Evolutionary conservation across 2,888 invertebrate species (phyloP), one percentile per base, ranked within the genome.

Genomic region (Magallana nippona): DNA sequence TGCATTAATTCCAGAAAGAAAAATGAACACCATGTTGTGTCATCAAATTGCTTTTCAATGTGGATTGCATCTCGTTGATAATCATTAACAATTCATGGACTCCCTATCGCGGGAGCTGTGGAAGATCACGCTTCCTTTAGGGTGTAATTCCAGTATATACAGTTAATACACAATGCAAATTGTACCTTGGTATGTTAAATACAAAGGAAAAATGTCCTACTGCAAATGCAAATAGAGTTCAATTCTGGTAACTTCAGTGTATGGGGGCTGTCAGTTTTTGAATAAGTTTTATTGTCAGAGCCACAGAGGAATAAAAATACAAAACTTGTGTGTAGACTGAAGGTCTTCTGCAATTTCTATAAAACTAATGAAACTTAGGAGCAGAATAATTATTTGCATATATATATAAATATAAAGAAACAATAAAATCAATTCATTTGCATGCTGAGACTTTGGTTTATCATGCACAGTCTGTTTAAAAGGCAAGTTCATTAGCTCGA

Each of bases 171-270:
- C 71, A 27, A 71, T 22, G 27, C 27, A 71, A 22, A 71, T 71
- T 71, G 71, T 71, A 27, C 27, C 71, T 71, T 22, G 27, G 71
- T 71, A 71, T 71, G 71, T 71, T 44, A 71, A 71, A 71, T 71
- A 27, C 13, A 13, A 71, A 27, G 44, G 27, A 10, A 62, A 62
- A 19, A 27, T 71, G 22, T 44, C 8, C 44, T 32, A 32, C 27
- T 71, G 32, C 71, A 71, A 27, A 71, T 71, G 71, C 71, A 71
- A 71, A 71, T 71, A 71, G 10, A 71, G 13, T 60, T 17, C 60
- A n/a, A n/a, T 19, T 15, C 19, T 15, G 15, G 22, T 1, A 32
- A 13, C 27, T 71, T 27, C 27, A 15, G 71, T 22, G 44, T 44
- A 44, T 44, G 44, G 32, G 15, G 32, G 71, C 71, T 71, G 71